Percentiles rank a stretch among this genome's conserved stretches.
Conservation (phyloP, 2,888 invertebrate species). For the Xanthorhoe spadicearia region DNA sequence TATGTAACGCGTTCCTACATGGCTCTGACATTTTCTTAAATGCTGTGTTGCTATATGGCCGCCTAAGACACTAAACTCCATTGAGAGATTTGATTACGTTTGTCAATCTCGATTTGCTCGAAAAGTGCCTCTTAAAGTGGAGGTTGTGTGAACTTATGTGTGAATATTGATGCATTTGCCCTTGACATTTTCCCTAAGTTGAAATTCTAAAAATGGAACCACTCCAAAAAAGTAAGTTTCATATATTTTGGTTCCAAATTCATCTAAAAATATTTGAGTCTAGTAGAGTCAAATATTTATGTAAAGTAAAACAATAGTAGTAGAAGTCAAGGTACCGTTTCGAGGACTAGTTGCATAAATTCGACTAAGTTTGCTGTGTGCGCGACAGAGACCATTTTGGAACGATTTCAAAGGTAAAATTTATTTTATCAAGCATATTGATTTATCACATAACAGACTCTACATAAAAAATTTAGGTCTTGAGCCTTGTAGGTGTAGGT, state of each 20-base stretch:
- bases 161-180: conserved; percentile 5
- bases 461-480: no score
- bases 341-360: no score
- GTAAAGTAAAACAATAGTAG: no score
- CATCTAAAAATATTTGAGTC: neutral
- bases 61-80: neutral
- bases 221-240: neutral
- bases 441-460: no score
- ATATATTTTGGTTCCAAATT: neutral
- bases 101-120: neutral
- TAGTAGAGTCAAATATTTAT: neutral
- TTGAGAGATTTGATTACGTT: conserved; percentile 3
- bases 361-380: no score
- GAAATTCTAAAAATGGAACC: neutral
- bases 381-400: no score
- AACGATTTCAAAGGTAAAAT: no score
- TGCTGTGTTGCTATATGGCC: conserved; percentile 9
- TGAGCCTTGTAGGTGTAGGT: no score
- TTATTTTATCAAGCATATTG: no score
- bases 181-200: conserved; percentile 5
- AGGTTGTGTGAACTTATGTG: neutral
- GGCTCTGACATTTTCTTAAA: conserved; percentile 17
- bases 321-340: no score
- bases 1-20: conserved; percentile 23
- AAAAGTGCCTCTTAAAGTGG: neutral